Conservation (phyloP, 2,113 vertebrate genomes). For the Corythornis vintsioides region DNA sequence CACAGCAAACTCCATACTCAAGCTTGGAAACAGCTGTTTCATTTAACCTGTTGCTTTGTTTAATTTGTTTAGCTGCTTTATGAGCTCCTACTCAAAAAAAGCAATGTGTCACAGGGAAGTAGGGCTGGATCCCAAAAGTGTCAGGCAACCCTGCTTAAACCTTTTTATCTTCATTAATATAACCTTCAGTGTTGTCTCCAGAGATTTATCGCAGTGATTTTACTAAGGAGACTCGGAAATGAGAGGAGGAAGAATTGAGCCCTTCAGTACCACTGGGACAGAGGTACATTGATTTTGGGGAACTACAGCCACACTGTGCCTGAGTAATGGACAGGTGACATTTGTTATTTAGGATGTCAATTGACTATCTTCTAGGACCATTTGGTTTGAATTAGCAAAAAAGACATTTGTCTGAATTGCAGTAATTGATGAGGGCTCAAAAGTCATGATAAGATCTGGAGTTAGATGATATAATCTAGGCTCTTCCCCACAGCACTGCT, state of each 20-base stretch:
- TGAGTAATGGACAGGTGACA: not conserved
- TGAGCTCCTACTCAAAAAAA: not conserved
- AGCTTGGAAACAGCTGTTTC: not conserved
- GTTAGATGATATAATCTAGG: not conserved
- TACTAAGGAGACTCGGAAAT: not conserved
- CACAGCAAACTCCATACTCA: not conserved
- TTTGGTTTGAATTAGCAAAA: slow-evolving; percentile 36
- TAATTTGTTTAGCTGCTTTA: not conserved
- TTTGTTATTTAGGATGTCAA: not conserved
- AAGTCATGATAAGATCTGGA: not conserved
- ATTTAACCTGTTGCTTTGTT: slow-evolving; percentile 1
- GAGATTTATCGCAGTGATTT: not conserved
- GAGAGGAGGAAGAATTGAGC: not conserved
- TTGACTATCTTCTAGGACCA: not conserved
- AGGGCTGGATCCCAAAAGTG: not conserved
- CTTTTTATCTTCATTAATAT: not conserved
- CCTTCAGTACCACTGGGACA: not conserved
- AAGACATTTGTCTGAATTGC: not conserved
- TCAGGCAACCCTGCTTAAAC: not conserved
- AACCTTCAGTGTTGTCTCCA: not conserved
- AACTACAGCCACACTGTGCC: not conserved
- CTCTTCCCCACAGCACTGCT: not conserved
- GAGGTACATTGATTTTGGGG: not conserved
- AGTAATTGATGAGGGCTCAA: not conserved
- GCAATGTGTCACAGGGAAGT: not conserved